Evolutionary conservation across 2,113 vertebrate genomes (phyloP).

Genomic region (Catharus fuscescens): DNA sequence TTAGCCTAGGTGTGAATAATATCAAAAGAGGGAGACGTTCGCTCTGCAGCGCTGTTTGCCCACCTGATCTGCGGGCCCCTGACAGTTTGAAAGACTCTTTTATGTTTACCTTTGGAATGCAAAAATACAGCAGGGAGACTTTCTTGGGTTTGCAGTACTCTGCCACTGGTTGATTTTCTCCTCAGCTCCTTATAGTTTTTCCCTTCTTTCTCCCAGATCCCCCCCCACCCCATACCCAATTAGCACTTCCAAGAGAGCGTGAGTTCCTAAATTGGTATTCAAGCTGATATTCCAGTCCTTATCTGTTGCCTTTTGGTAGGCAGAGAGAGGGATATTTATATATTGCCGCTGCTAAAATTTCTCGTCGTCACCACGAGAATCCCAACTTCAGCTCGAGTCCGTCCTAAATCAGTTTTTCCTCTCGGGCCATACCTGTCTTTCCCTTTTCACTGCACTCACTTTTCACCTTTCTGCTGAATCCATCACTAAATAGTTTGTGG

Average conservation of each 20-base stretch:
- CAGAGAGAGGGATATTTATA: constrained; percentile 26
- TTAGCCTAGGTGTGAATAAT: constrained; percentile 58
- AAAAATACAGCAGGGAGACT: constrained; percentile 22
- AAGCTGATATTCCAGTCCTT: constrained; percentile 41
- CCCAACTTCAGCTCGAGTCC: background rate
- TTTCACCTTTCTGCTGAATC: background rate
- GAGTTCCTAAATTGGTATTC: constrained; percentile 40
- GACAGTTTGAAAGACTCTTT: constrained; percentile 55
- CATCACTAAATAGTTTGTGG: background rate
- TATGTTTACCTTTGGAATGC: constrained; percentile 42
- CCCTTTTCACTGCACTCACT: background rate
- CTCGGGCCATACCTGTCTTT: background rate
- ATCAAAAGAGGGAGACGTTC: constrained; percentile 43
- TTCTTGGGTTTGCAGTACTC: background rate
- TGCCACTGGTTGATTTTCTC: constrained; percentile 34
- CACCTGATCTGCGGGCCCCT: constrained; percentile 54
- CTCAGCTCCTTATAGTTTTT: background rate
- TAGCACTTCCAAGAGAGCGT: constrained; percentile 17
- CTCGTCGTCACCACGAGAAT: background rate
- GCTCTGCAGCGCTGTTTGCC: constrained; percentile 46
- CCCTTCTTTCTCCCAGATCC: background rate
- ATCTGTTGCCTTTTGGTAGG: constrained; percentile 46
- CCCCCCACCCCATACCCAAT: background rate
- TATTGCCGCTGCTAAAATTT: constrained; percentile 24
- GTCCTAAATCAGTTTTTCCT: background rate